Base-by-base conservation (phyloP, 2,797 vertebrate species). In the Ceryle rudis region DNA sequence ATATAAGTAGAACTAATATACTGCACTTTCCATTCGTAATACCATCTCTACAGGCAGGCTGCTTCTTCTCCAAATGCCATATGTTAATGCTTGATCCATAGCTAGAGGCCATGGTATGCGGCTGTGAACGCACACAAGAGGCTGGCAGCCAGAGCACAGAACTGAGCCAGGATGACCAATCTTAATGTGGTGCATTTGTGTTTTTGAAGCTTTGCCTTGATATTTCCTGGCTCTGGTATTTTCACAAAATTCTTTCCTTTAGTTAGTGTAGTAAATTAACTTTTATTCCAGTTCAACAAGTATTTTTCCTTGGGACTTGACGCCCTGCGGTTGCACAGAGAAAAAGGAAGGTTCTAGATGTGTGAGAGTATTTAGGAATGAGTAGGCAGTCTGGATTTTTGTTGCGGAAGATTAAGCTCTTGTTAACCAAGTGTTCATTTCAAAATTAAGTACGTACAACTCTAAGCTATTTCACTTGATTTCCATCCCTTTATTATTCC, bases 161-260 rank as follows among this genome's bases (percentile, higher is more conserved):
- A 26, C n/a, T 86, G 39, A 86, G n/a, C 25, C 4, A 1, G 1
- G 5, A 10, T 33, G 23, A 37, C 35, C 37, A 11, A 1, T 62
- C n/a, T 54, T 35, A n/a, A 39, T 1, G 2, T 42, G 26, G 14
- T 4, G 1, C 14, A 26, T 81, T 62, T 29, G 26, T 3, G 1
- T 80, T 92, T 86, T 64, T 58, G 83, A 54, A 77, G 51, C 22
- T 11, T 81, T 61, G 37, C 49, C 14, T 10, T 69, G 33, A 2
- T 58, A 25, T 58, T 77, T 79, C 44, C 18, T 57, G 29, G 6
- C 47, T 91, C 31, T 55, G 41, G 13, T 82, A 46, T 35, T 86
- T 87, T 44, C 0, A 0, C 9, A 73, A n/a, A 25, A 39, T 25
- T 29, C 29, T 67, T 84, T 58, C 31, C 47, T 81, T 81, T 62